These are phyloP conservation scores for Danaus plexippus DNA, from an alignment of 1,140 invertebrate genomes.

Conservation along the genomic window DNA sequence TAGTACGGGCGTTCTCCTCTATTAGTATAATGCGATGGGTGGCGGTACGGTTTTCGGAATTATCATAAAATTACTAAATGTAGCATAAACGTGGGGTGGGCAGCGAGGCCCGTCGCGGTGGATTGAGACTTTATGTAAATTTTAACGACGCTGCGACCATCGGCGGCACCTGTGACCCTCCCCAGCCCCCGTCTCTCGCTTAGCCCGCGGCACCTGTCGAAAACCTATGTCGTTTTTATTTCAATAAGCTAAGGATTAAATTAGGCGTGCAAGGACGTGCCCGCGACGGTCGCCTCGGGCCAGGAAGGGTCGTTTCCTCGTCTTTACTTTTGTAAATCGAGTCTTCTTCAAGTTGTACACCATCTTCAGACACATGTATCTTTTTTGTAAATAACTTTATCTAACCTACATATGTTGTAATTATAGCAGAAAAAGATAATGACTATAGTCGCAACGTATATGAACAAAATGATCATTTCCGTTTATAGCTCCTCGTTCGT, in stretches of 20 bases:
- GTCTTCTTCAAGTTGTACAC: no score
- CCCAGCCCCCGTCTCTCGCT: constrained; percentile 25
- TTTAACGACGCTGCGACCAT: constrained; percentile 70
- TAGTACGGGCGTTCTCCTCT: constrained; percentile 50
- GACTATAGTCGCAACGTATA: no score
- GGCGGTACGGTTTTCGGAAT: constrained; percentile 67
- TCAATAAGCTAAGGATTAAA: constrained; percentile 68
- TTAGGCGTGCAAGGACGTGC: constrained; percentile 58
- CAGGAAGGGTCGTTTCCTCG: constrained; percentile 28
- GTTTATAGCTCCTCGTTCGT: no score
- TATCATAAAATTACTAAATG: constrained; percentile 73
- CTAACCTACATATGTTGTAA: no score
- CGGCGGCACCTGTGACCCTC: constrained; percentile 63
- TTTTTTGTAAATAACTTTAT: no score
- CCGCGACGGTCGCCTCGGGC: constrained; percentile 29
- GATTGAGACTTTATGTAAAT: constrained; percentile 72
- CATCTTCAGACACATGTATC: no score
- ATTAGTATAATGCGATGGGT: constrained; percentile 71
- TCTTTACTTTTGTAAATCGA: constrained; percentile 22
- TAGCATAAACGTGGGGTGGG: constrained; percentile 69
- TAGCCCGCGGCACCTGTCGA: constrained; percentile 59
- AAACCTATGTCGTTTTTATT: constrained; percentile 71
- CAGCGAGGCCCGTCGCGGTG: constrained; percentile 56
- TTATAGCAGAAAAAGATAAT: no score
- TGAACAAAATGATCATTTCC: no score